phyloP scores from a whole-genome alignment of 2,888 invertebrate species.

The Argyresthia albistria region DNA sequence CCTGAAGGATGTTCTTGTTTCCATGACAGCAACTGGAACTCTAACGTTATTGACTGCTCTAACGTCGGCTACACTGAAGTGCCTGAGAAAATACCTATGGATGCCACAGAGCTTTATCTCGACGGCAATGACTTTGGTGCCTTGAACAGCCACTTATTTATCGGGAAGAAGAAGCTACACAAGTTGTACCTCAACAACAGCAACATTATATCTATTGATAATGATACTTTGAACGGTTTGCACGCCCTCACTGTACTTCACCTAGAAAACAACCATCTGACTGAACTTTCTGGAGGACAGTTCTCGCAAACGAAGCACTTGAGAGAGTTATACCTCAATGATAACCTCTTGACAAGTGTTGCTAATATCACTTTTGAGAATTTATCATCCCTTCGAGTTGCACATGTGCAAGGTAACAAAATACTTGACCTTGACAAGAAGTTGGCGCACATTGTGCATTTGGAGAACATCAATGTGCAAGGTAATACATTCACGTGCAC shows the following conservation, averaged over 20 bases:
- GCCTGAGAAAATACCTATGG: conserved; percentile 88
- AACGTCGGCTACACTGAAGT: conserved; percentile 80
- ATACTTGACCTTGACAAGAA: conserved; percentile 80
- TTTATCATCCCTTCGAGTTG: conserved; percentile 78
- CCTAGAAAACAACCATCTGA: conserved; percentile 82
- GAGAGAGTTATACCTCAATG: conserved; percentile 84
- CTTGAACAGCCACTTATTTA: conserved; percentile 85
- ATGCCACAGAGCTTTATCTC: conserved; percentile 88
- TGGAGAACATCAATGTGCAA: conserved; percentile 77
- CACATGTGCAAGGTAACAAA: conserved; percentile 82
- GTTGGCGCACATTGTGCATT: conserved; percentile 71
- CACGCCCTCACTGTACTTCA: conserved; percentile 80
- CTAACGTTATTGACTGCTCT: conserved; percentile 87
- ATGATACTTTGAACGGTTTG: conserved; percentile 85
- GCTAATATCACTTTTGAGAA: conserved; percentile 82
- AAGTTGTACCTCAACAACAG: conserved; percentile 84
- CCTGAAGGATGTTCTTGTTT: conserved; percentile 88
- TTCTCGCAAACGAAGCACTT: conserved; percentile 84
- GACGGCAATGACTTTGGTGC: conserved; percentile 85
- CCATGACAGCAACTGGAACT: conserved; percentile 87
- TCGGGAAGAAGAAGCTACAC: conserved; percentile 86
- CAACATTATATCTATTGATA: conserved; percentile 80
- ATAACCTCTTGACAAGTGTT: conserved; percentile 81
- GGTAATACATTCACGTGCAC: conserved; percentile 87
- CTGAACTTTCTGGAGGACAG: conserved; percentile 81